Base-by-base conservation (phyloP, 2,888 invertebrate species). In the Tenthredo amoena region DNA sequence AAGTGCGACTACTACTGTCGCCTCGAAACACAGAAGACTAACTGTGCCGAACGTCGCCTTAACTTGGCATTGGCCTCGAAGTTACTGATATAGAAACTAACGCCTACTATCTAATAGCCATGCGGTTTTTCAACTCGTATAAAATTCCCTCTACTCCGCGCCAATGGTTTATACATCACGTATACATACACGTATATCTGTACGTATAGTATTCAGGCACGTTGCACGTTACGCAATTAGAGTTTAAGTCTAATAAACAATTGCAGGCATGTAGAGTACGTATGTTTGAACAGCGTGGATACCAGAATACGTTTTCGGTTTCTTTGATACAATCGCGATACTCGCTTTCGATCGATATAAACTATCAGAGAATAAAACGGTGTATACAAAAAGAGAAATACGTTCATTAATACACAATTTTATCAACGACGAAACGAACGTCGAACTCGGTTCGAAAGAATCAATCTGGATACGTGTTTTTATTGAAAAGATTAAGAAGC, bases 41-140 rank as follows among this genome's bases (percentile, higher is more conserved):
- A 81, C 81, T 81, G 26, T 21, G 68, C 12, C 18, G 68, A 68
- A 43, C n/a, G 58, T 68, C 65, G 43, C 31, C 47, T 77, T 37
- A 31, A 83, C 62, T 83, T 83, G 83, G 83, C 83, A 83, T 55
- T 83, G 83, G 83, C 68, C 83, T 82, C 65, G 12, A 43, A 62
- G 65, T 50, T 81, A 81, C 81, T 31, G 81, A 81, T 37, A 47
- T 81, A 81, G 58, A 81, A 81, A 62, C 62, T 5, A 26, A n/a
- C 58, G 62, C 81, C 50, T 74, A 74, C 72, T 74, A 37, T 43
- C 43, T 77, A 37, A 7, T 31, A 72, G 72, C 47, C 26, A 76
- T 40, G 47, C 26, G 76, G 43, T 76, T 76, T 47, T 76, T 26
- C 1, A 12, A 62, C 26, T 21, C 1, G 21, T 26, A 62, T 62